Evolutionary conservation across 2,113 vertebrate species (phyloP), one percentile per base, ranked within the genome.

Genomic region (Motacilla alba): DNA sequence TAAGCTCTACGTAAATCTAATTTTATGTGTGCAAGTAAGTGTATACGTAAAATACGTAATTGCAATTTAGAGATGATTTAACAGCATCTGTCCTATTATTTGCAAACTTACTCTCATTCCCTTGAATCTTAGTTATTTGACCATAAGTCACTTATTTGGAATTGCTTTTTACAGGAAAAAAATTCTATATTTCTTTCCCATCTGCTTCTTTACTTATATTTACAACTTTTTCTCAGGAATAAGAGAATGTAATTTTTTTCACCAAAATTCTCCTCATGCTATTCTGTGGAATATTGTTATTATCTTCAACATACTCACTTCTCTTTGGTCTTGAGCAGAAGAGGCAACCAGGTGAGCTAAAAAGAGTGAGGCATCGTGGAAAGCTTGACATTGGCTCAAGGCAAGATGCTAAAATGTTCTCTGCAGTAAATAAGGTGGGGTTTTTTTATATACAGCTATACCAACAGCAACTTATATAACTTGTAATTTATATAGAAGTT

Each of bases 41-140:
- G 46, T 87, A 55, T 93, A 77, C 0, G 75, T 93, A 95, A 96
- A 95, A 95, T 50, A 93, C 30, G 9, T 94, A 95, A 94, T 93
- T 95, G 85, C 91, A 90, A 93, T 94, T 96, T 95, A 96, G 93
- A 90, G 70, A 68, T 91, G 75, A 95, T 95, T 96, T 97, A 95
- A 77, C 84, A 88, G 78, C 76, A 80, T 94, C 67, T 93, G 72
- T 90, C 75, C 75, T 79, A 74, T 87, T 93, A 91, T 95, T 94
- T 95, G 91, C 70, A 82, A 95, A 93, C 63, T 94, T 84, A 53
- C 83, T 87, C 88, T 87, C 53, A 63, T 93, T 83, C 67, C 50
- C 46, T 91, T 95, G 89, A 91, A 91, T 91, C 91, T 89, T 85
- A 95, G 94, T 91, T 95, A 91, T 95, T 91, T 94, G 81, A 67